A percentile compares a stretch with the other conserved stretches of the same genome.
phyloP scores from a whole-genome alignment of 2,113 vertebrate species.

The Mionectes macconnelli region DNA sequence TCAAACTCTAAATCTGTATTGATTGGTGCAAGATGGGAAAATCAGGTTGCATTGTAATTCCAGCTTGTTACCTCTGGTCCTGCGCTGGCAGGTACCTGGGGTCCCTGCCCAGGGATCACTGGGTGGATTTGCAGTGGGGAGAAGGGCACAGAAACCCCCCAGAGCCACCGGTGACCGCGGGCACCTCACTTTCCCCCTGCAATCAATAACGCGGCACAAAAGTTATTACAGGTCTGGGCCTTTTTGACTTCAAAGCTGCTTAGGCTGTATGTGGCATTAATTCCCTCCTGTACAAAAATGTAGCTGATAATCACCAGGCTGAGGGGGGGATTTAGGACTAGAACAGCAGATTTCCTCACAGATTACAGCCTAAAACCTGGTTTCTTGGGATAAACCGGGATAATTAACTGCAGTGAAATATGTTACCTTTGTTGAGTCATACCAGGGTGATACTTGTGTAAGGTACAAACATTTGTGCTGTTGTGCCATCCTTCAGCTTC shows the following conservation, averaged over 20 bases:
- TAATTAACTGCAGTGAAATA: constrained; percentile 82
- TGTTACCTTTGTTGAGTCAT: constrained; percentile 62
- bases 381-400: constrained; percentile 80
- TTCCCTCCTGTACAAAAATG: constrained; percentile 86
- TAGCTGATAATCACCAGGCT: constrained; percentile 83
- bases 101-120: constrained; percentile 2
- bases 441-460: constrained; percentile 10
- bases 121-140: constrained; percentile 7
- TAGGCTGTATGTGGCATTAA: constrained; percentile 85
- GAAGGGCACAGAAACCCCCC: background rate
- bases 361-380: constrained; percentile 83
- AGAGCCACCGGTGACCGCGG: background rate
- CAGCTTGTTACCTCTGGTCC: constrained; percentile 31
- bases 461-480: background rate
- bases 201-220: constrained; percentile 66
- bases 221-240: constrained; percentile 77
- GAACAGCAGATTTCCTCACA: constrained; percentile 86
- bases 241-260: constrained; percentile 85
- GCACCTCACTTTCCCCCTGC: background rate
- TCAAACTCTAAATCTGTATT: constrained; percentile 70
- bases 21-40: constrained; percentile 66
- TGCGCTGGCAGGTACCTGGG: constrained; percentile 39
- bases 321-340: constrained; percentile 80
- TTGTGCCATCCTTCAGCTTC: background rate
- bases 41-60: constrained; percentile 55